A percentile compares a stretch with the other conserved stretches of the same genome.
Conservation (phyloP, 2,888 invertebrate genomes). For the Tridacna crocea region DNA sequence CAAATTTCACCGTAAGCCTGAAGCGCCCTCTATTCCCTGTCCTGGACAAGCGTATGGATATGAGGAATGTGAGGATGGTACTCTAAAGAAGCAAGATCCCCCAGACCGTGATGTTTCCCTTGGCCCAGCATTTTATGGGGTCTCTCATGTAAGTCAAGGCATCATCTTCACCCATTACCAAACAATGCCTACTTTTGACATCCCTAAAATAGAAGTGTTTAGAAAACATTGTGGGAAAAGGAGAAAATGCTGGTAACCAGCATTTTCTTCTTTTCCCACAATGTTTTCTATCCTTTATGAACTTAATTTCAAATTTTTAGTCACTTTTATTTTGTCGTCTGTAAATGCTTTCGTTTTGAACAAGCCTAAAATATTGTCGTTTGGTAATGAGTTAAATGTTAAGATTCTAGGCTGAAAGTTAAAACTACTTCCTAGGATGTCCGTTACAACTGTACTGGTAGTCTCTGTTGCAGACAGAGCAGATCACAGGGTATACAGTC, state of each 20-base stretch:
- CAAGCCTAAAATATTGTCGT: neutral
- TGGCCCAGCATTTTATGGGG: conserved; percentile 84
- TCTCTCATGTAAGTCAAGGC: conserved; percentile 68
- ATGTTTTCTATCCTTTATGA: neutral
- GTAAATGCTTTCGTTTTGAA: neutral
- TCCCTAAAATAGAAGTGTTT: neutral
- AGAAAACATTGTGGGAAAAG: neutral
- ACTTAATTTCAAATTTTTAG: neutral
- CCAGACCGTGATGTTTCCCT: conserved; percentile 80
- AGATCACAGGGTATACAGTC: too few species aligned
- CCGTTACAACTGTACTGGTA: too few species aligned
- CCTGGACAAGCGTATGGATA: conserved; percentile 84
- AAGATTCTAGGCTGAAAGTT: neutral
- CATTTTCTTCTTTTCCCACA: conserved; percentile 1
- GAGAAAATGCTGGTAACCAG: conserved; percentile 1
- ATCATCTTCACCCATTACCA: neutral
- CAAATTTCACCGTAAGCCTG: conserved; percentile 82
- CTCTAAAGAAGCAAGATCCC: conserved; percentile 82
- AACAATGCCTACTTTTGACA: neutral
- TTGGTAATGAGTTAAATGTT: neutral
- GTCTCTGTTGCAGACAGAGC: too few species aligned
- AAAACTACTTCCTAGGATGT: too few species aligned
- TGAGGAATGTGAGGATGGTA: conserved; percentile 84
- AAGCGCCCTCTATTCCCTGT: conserved; percentile 83
- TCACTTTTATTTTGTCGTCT: neutral